Conservation (phyloP, 2,113 vertebrate species). For the Chloropsis hardwickii region DNA sequence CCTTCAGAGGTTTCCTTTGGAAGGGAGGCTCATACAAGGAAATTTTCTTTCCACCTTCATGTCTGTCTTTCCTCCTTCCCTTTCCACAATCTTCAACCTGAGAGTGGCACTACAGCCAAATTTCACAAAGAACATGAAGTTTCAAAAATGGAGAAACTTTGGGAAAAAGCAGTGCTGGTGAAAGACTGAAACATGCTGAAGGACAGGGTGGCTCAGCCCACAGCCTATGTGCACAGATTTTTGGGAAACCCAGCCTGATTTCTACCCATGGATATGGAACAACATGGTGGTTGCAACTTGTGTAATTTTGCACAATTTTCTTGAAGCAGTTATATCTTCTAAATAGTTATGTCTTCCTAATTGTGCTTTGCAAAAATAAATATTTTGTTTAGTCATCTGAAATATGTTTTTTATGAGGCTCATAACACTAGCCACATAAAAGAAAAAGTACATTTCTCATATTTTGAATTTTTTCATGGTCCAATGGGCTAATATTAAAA, state of each 20-base stretch:
- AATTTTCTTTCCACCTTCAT: neutral
- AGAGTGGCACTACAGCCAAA: neutral
- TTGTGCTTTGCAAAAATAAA: constrained; percentile 6
- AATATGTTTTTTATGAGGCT: neutral
- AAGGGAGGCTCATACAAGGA: neutral
- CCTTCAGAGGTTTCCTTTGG: neutral
- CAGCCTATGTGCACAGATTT: neutral
- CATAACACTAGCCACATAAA: neutral
- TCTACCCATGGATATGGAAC: neutral
- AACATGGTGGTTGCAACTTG: neutral
- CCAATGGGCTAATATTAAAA: neutral
- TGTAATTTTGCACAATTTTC: neutral
- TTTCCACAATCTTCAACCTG: neutral
- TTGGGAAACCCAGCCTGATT: neutral
- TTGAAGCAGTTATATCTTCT: neutral
- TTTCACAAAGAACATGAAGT: neutral
- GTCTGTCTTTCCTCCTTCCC: neutral
- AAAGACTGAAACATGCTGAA: neutral
- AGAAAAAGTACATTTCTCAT: neutral
- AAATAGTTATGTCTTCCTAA: neutral
- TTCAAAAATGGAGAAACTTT: neutral
- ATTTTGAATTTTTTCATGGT: neutral
- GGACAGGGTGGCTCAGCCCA: neutral
- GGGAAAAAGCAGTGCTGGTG: neutral
- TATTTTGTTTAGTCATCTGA: neutral